phyloP scores from a whole-genome alignment of 2,797 vertebrate genomes.

The Otolemur crassicaudatus region DNA sequence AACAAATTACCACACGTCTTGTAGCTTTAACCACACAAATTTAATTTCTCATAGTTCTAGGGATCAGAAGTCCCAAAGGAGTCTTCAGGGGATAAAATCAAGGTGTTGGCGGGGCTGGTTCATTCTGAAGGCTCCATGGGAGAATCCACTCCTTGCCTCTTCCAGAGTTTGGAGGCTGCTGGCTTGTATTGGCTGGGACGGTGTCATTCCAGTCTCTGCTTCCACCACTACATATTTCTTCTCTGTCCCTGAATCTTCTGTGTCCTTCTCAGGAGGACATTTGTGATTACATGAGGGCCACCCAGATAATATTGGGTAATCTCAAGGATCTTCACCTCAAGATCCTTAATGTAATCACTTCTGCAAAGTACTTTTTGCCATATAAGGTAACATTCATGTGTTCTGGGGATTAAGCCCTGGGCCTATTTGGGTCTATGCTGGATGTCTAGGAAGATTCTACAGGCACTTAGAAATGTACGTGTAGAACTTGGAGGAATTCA shows the following conservation, averaged over 20 bases:
- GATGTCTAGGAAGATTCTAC: background rate
- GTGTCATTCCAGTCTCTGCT: background rate
- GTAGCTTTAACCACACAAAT: background rate
- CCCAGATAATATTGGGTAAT: background rate
- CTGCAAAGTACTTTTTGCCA: background rate
- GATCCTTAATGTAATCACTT: background rate
- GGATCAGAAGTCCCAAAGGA: background rate
- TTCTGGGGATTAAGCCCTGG: background rate
- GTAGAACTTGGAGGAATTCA: background rate
- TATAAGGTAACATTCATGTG: background rate
- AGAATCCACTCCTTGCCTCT: background rate
- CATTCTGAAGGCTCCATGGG: background rate
- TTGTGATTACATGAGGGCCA: background rate
- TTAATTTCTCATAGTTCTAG: background rate
- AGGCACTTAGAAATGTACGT: background rate
- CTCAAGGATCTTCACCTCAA: background rate
- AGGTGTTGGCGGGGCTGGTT: background rate
- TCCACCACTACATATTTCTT: background rate
- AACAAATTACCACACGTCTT: background rate
- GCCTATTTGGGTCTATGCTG: background rate
- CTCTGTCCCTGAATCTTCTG: background rate
- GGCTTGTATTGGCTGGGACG: background rate
- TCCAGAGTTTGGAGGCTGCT: background rate
- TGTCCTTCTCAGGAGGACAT: background rate
- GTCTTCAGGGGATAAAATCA: background rate